A percentile compares a stretch with the other conserved stretches of the same genome.
These are phyloP conservation scores for Etheostoma cragini DNA, from an alignment of 2,113 vertebrate genomes.

Conservation along the genomic window DNA sequence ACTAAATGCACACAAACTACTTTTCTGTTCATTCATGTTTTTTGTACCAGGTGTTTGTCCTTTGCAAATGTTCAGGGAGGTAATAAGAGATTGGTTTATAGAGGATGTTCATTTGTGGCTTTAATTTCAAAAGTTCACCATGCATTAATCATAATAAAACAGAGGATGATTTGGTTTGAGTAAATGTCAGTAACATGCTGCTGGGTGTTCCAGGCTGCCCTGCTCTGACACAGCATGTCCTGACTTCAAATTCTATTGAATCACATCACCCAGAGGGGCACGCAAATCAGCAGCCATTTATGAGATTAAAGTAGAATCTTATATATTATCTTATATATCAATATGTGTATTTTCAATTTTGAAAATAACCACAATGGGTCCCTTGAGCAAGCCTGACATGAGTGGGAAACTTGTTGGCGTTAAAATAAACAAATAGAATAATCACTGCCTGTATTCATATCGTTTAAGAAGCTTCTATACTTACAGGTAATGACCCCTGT, in stretches of 20 bases:
- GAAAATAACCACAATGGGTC: conserved; percentile 1
- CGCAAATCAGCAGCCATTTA: conserved; percentile 42
- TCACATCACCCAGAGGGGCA: conserved; percentile 55
- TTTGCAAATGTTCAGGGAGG: neutral
- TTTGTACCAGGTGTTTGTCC: neutral
- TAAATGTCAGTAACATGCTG: conserved; percentile 54
- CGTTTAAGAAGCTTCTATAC: neutral
- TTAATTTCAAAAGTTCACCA: conserved; percentile 7
- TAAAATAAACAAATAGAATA: neutral
- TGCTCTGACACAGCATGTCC: conserved; percentile 53
- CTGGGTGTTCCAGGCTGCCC: conserved; percentile 52
- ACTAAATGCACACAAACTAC: neutral
- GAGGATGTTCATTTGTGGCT: conserved; percentile 1
- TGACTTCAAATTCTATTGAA: conserved; percentile 57
- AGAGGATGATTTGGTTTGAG: conserved; percentile 18
- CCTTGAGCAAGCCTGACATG: neutral
- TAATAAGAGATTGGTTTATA: neutral
- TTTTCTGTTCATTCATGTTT: neutral
- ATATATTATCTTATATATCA: neutral
- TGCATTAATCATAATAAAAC: conserved; percentile 17
- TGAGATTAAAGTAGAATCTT: conserved; percentile 20
- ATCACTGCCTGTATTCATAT: neutral
- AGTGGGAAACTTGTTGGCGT: neutral
- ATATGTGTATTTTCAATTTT: neutral
- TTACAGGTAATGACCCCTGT: conserved; percentile 26